Evolutionary conservation across 2,888 invertebrate species (phyloP), one percentile per base, ranked within the genome.

Genomic region (Megastigmus dorsalis): DNA sequence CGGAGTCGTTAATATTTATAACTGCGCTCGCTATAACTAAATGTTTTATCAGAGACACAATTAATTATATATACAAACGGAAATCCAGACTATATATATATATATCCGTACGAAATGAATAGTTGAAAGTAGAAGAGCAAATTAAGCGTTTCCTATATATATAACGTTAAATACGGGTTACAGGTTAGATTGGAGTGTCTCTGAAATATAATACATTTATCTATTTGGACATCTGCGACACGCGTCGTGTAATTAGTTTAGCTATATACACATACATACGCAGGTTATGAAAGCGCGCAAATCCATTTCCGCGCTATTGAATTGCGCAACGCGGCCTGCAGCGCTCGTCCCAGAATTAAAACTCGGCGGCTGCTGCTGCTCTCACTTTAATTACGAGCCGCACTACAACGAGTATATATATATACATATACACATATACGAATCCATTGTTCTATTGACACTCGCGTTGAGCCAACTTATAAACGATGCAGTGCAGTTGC

Each of bases 281-380:
- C 15, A 15, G n/a, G 63, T 63, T 63, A 63, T 48, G 63, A 52
- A 65, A 52, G 52, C 38, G 36, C 30, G n/a, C 30, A 20, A 28
- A 68, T 68, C 48, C 59, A 50, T 68, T 68, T 68, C 68, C 68
- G 68, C 43, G 9, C 30, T 30, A 54, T 52, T 63, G 55, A 59
- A 69, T 69, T 69, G 50, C 18, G 50, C n/a, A 66, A 54, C 28
- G 15, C 28, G 15, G 13, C 18, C n/a, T 26, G 20, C 30, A 23
- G 30, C 18, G 20, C 1, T 7, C 26, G 30, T 26, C 45, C 48
- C 59, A 59, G 57, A 68, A 38, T 28, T 33, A 13, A 70, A 60
- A 70, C 45, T 63, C 38, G 28, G 13, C 26, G 26, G 30, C 59
- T 68, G 55, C 38, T 18, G 13, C 26, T 38, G 30, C 59, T 68